Conservation (phyloP, 2,888 invertebrate genomes). For the Saturnia pavonia region DNA sequence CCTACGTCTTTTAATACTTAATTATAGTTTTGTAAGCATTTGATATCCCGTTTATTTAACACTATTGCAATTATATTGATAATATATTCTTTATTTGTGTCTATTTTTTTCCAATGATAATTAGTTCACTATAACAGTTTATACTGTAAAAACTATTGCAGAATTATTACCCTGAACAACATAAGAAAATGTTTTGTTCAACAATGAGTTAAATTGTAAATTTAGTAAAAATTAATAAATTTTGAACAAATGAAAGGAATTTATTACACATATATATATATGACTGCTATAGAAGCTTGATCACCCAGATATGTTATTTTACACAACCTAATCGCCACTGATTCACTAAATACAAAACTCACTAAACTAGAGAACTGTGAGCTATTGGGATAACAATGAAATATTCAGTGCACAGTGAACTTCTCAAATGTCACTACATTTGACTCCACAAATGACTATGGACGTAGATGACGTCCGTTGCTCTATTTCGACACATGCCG, state of each 20-base stretch:
- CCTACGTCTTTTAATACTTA: conserved; percentile 42
- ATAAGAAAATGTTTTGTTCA: too few relatives aligned
- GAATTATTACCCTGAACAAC: too few relatives aligned
- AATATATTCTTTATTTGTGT: conserved; percentile 20
- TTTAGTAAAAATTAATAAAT: too few relatives aligned
- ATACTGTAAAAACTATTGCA: too few relatives aligned
- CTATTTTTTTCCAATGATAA: too few relatives aligned
- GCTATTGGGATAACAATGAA: conserved; percentile 27
- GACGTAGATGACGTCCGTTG: conserved; percentile 46
- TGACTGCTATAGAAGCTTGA: too few relatives aligned
- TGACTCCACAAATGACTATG: conserved; percentile 40
- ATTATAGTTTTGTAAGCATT: conserved; percentile 36
- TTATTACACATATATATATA: too few relatives aligned
- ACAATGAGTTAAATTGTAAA: too few relatives aligned
- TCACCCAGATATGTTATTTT: too few relatives aligned
- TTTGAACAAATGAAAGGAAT: too few relatives aligned
- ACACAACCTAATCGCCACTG: neutral
- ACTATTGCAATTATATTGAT: conserved; percentile 12
- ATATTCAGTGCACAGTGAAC: conserved; percentile 45
- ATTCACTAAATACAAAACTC: conserved; percentile 1
- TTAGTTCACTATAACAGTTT: too few relatives aligned
- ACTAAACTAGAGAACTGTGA: neutral
- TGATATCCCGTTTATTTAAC: conserved; percentile 20
- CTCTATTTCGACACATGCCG: conserved; percentile 60
- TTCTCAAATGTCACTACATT: conserved; percentile 58